Base-by-base conservation (phyloP, 1,140 invertebrate genomes). In the Drosophila yakuba region DNA sequence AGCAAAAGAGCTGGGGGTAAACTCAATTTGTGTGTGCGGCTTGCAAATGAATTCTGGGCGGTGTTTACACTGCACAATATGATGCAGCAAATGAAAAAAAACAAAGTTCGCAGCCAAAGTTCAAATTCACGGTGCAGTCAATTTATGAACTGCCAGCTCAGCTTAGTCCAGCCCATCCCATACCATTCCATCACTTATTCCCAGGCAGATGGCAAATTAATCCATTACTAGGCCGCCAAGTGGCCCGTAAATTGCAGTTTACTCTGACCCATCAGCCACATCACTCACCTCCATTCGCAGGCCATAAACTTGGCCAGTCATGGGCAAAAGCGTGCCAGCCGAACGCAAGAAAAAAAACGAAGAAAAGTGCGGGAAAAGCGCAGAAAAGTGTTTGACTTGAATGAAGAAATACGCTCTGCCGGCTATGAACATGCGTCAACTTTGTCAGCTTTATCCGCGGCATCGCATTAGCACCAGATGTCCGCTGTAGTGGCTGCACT, bases 401-500 rank as follows among this genome's bases (percentile, higher is more conserved):
- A 76, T 85, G 64, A 81, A 84, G 54, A 76, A 76, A 76, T 55
- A 67, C 61, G 41, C 51, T 48, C 47, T 36, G 8, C 28, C 60
- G n/a, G 25, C 38, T 14, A 15, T 20, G 51, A 51, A 76, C 62
- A 63, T 76, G 71, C 78, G 73, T 69, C 76, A 74, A 80, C 63
- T 76, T 72, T 71, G 78, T 75, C 64, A 73, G 55, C 78, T 72
- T 62, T 66, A 71, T 47, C 78, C 61, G 74, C 75, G 79, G 79
- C 57, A 62, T 39, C 51, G 64, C 83, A 85, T 81, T 85, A 86
- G 82, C 74, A 55, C 58, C 82, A 85, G 82, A 82, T 86, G 82
- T 51, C 50, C 41, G 36, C 52, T 47, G 50, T 38, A 12, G 60
- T 36, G 17, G 17, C 11, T 45, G 59, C 64, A 68, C 64, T 68